Evolutionary conservation across 2,113 vertebrate species (phyloP).

Genomic region (Passer montanus): DNA sequence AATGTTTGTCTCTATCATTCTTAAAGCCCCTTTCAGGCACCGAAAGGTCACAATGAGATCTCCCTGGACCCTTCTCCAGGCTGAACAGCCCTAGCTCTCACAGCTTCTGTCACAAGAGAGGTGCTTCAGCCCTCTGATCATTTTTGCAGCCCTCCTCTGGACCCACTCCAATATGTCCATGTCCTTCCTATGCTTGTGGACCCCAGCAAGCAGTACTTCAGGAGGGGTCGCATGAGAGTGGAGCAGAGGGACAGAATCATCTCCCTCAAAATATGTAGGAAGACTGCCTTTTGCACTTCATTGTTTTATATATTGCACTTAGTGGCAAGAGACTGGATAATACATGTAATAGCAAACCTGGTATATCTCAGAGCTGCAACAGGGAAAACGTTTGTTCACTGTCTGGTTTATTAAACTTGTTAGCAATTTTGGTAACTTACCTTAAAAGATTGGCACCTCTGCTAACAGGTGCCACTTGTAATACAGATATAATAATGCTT

Average conservation of each 20-base stretch:
- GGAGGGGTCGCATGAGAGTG: neutral
- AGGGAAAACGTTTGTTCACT: neutral
- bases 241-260: neutral
- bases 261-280: neutral
- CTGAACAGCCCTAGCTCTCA: neutral
- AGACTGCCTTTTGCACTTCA: neutral
- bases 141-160: neutral
- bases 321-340: neutral
- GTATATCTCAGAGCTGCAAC: neutral
- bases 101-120: neutral
- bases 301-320: neutral
- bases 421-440: neutral
- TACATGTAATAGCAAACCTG: neutral
- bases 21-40: neutral
- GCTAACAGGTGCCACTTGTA: neutral
- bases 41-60: neutral
- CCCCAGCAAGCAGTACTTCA: neutral
- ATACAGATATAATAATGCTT: neutral
- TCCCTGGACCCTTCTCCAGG: neutral
- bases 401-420: neutral
- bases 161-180: neutral
- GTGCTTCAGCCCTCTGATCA: neutral
- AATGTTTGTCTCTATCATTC: neutral
- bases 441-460: neutral
- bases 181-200: neutral